Percentiles rank a stretch among this genome's conserved stretches.
Evolutionary conservation across 2,113 vertebrate genomes (phyloP).

Genomic region (Cynoglossus semilaevis): DNA sequence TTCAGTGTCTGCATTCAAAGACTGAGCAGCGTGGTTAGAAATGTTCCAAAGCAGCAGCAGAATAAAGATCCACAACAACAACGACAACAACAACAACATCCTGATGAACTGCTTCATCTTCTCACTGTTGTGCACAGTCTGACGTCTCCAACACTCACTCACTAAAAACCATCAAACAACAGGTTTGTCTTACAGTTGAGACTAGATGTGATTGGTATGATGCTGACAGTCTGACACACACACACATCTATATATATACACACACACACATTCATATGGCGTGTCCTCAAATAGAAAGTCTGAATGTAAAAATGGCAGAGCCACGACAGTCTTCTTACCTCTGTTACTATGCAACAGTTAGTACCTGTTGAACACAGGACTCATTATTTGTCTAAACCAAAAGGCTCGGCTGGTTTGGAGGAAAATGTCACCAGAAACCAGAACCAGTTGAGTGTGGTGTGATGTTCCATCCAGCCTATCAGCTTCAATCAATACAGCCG

Average conservation of each 20-base stretch:
- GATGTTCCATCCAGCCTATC: conserved; percentile 45
- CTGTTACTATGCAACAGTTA: conserved; percentile 69
- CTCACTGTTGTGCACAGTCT: no score
- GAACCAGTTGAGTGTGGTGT: conserved; percentile 1
- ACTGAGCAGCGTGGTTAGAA: neutral
- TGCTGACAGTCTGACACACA: no score
- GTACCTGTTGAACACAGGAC: conserved; percentile 59
- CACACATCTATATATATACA: no score
- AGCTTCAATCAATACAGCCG: conserved; percentile 53
- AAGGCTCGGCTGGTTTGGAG: neutral
- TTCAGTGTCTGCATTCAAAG: neutral
- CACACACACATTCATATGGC: no score
- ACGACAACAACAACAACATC: neutral
- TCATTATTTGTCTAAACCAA: conserved; percentile 9
- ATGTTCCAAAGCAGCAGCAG: neutral
- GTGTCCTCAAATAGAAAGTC: conserved; percentile 20
- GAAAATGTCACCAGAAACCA: neutral
- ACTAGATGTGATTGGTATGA: no score
- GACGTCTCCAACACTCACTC: no score
- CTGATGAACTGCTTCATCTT: no score
- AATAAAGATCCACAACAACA: neutral
- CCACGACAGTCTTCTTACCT: conserved; percentile 29
- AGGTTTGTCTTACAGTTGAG: no score
- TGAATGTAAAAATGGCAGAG: conserved; percentile 37
- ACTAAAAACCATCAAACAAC: no score